phyloP scores from a whole-genome alignment of 2,113 vertebrate genomes.

The Piliocolobus tephrosceles region DNA sequence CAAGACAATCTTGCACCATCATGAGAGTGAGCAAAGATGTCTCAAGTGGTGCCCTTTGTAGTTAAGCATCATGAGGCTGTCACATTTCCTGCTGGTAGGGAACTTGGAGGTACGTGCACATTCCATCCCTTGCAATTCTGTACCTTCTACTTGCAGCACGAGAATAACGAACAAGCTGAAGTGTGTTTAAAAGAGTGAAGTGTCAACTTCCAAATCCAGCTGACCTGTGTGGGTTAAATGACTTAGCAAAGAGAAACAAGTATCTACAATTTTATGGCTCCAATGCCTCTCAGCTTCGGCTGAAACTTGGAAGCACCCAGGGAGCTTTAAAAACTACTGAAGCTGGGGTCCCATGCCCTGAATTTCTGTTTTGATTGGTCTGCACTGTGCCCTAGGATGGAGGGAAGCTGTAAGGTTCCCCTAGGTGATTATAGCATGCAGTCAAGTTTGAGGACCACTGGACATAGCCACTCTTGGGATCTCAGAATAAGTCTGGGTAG shows the following conservation, averaged over 20 bases:
- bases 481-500: not conserved
- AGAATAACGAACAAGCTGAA: not conserved
- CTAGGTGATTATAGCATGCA: not conserved
- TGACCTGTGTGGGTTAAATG: not conserved
- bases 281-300: not conserved
- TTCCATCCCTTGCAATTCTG: not conserved
- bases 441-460: not conserved
- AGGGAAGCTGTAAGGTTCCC: not conserved
- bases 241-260: not conserved
- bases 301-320: not conserved
- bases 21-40: not conserved
- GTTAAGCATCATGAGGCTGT: not conserved
- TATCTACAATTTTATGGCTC: not conserved
- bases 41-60: fast-evolving
- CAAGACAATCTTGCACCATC: too few species aligned
- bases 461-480: not conserved
- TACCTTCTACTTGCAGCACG: not conserved
- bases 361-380: not conserved
- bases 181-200: not conserved
- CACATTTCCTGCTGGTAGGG: not conserved
- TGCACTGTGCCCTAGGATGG: too few species aligned
- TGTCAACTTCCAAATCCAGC: not conserved
- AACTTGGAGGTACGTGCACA: fast-evolving
- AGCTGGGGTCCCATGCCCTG: not conserved
- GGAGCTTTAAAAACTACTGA: not conserved